Base-by-base conservation (phyloP, 2,888 invertebrate species). In the Hylaea fasciaria region DNA sequence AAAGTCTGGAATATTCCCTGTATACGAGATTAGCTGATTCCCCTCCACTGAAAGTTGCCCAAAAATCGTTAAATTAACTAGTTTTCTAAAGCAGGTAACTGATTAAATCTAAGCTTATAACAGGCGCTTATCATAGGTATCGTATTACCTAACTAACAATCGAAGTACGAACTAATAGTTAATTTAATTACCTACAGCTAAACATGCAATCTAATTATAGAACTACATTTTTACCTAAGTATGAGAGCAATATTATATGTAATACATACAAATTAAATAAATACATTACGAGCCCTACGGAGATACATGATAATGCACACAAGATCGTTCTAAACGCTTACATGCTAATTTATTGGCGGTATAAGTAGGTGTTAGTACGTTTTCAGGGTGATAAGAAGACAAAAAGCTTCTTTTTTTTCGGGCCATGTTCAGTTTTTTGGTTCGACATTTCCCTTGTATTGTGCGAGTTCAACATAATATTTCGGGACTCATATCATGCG, bases 21-120 rank as follows among this genome's bases (percentile, higher is more conserved):
- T 89, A 88, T 93, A 93, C 82, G 93, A 93, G 69, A 93, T 93
- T 81, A 93, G 85, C 87, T 93, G 91, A 89, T 89, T 91, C 81
- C 85, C 88, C 82, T 93, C 92, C 87, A 89, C 91, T 92, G 91
- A 91, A 92, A 92, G 54, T 64, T 69, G 57, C 63, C 69, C 70
- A 69, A 72, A 72, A 62, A 70, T 50, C 52, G 59, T 66, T 66
- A 65, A 61, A 62, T 59, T 62, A 64, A 65, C 57, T 43, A 47
- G 60, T 45, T 57, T 49, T 62, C 43, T 52, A 47, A 35, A 60
- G 29, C 37, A 40, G 9, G n/a, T 1, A 14, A 45, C 49, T 45
- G 11, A 17, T 41, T 41, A 41, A 29, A 22, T 22, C 44, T 48
- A 59, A 32, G 32, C 48, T 57, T 43, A n/a, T 17, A 9, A 44